phyloP scores from a whole-genome alignment of 2,113 vertebrate species.

The Charina bottae region DNA sequence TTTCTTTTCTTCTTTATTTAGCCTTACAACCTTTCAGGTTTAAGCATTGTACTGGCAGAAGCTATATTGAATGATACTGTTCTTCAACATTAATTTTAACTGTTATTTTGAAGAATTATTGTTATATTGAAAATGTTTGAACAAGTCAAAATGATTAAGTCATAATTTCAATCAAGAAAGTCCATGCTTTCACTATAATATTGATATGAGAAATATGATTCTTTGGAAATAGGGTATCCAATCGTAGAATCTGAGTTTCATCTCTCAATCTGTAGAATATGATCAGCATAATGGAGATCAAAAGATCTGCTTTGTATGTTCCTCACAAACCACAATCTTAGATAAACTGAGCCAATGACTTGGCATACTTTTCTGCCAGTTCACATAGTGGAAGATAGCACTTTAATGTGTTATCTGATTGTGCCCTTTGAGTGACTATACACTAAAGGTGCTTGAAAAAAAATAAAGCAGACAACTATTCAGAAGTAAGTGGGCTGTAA shows the following conservation, averaged over 20 bases:
- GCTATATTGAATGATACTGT: not conserved
- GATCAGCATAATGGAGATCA: not conserved
- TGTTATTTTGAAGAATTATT: no score
- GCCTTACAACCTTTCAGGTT: not conserved
- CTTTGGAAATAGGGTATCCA: not conserved
- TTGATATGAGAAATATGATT: not conserved
- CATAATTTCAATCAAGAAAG: not conserved
- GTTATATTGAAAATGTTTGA: not conserved
- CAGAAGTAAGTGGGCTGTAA: no score
- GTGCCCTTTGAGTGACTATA: no score
- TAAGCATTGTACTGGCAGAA: not conserved
- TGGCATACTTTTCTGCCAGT: no score
- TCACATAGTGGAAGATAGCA: no score
- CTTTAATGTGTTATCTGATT: no score
- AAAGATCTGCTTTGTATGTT: not conserved
- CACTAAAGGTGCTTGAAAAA: no score
- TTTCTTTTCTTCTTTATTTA: not conserved
- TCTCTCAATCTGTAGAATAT: slow-evolving; percentile 37
- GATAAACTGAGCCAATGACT: slow-evolving; percentile 28
- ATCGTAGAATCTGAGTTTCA: not conserved
- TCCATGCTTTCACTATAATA: not conserved
- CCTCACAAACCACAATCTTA: not conserved
- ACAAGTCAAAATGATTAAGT: not conserved
- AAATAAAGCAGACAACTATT: no score
- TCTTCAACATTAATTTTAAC: not conserved